These are phyloP conservation scores for Leuciscus idus DNA, from an alignment of 2,113 vertebrate genomes.

Conservation along the genomic window DNA sequence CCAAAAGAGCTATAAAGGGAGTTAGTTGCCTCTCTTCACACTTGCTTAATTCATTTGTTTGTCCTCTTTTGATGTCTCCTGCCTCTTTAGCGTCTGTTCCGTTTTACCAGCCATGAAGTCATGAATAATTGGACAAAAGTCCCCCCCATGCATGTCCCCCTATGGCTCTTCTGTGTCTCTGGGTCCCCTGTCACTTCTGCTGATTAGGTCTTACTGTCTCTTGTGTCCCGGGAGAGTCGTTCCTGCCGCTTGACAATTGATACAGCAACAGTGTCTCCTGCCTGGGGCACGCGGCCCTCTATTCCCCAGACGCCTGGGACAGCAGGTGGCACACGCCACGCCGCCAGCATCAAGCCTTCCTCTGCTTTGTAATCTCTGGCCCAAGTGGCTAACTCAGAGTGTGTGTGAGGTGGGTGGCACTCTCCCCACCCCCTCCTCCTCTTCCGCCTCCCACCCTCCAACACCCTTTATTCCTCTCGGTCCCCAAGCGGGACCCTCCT, in stretches of 20 bases:
- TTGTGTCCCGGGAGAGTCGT: constrained; percentile 67
- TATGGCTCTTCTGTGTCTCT: constrained; percentile 40
- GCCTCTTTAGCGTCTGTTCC: constrained; percentile 54
- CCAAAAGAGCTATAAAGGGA: constrained; percentile 38
- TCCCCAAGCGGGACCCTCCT: constrained; percentile 55
- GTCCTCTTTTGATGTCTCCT: constrained; percentile 43
- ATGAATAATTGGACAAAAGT: constrained; percentile 70
- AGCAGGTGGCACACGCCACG: constrained; percentile 79
- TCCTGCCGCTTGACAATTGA: constrained; percentile 74
- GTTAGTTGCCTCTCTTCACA: constrained; percentile 60
- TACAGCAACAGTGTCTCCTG: constrained; percentile 69
- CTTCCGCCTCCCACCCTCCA: constrained; percentile 10
- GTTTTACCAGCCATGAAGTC: constrained; percentile 63
- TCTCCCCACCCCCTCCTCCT: constrained; percentile 54
- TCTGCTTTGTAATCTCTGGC: constrained; percentile 48
- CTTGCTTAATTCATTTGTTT: constrained; percentile 73
- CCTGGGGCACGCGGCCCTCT: constrained; percentile 62
- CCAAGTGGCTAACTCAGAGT: constrained; percentile 48
- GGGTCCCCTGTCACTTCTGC: constrained; percentile 64
- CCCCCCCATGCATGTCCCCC: constrained; percentile 44
- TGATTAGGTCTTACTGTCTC: constrained; percentile 59
- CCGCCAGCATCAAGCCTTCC: constrained; percentile 64
- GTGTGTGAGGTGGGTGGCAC: constrained; percentile 55
- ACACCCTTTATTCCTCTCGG: constrained; percentile 39
- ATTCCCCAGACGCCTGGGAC: constrained; percentile 73